Percentiles rank a stretch among this genome's conserved stretches.
phyloP scores from a whole-genome alignment of 2,113 vertebrate species.

The Tichodroma muraria region DNA sequence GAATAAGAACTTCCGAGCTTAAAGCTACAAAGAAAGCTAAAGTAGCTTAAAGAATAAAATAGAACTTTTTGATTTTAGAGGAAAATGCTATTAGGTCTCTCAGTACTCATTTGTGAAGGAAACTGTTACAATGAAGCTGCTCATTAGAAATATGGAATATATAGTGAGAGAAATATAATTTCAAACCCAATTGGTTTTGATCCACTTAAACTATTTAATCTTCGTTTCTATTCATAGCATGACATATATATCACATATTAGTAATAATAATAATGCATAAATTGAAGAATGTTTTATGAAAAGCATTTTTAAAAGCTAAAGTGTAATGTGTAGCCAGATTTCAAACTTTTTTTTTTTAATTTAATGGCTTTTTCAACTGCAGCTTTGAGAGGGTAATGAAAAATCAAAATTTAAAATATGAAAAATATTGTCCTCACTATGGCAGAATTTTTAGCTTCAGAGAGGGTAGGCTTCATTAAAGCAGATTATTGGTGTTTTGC shows the following conservation, averaged over 20 bases:
- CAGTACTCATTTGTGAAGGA: not conserved
- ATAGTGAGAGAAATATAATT: not conserved
- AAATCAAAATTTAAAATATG: not conserved
- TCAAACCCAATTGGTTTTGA: rapidly evolving
- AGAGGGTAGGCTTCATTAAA: not conserved
- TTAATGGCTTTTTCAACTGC: not conserved
- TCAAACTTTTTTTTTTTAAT: not conserved
- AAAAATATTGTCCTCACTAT: not conserved
- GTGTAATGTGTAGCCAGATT: rapidly evolving
- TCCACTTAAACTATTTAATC: not conserved
- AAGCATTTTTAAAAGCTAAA: not conserved
- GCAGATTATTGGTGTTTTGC: not conserved
- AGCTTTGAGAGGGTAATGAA: rapidly evolving
- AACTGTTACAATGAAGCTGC: not conserved
- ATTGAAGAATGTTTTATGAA: not conserved
- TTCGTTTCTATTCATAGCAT: not conserved
- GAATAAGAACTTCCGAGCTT: not conserved
- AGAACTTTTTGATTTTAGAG: not conserved
- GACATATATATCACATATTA: not conserved
- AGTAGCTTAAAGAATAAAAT: not conserved
- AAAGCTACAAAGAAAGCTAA: too few relatives aligned
- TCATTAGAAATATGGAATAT: not conserved
- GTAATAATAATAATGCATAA: not conserved
- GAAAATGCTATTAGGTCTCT: not conserved
- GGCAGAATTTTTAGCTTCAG: not conserved